A percentile compares a stretch with the other conserved stretches of the same genome.
Conservation (phyloP, 2,888 invertebrate genomes). For the Calameuta idolon region DNA sequence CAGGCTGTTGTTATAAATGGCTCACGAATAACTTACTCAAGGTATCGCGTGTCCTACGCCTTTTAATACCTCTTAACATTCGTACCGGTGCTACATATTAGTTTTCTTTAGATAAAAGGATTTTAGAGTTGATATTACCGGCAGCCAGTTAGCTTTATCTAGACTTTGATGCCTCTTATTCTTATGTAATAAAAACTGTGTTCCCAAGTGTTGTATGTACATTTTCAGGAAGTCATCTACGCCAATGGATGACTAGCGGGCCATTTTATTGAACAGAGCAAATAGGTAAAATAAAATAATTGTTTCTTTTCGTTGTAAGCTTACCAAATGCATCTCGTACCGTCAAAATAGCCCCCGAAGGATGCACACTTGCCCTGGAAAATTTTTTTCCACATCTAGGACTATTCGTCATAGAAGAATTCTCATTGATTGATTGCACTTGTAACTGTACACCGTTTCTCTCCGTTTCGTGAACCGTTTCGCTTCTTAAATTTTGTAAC, state of each 20-base stretch:
- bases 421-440: slow-evolving; percentile 17
- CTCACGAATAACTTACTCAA: not conserved
- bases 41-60: not conserved
- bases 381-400: slow-evolving; percentile 41
- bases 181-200: not conserved
- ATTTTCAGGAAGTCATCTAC: no score
- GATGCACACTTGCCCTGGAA: slow-evolving; percentile 52
- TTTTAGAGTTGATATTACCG: not conserved
- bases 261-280: not conserved
- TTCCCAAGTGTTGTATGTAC: no score
- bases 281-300: not conserved
- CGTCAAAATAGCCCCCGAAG: slow-evolving; percentile 46
- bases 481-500: slow-evolving; percentile 20
- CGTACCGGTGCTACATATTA: not conserved
- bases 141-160: not conserved
- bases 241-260: no score
- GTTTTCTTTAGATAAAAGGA: not conserved
- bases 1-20: not conserved
- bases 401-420: slow-evolving; percentile 29
- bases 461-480: slow-evolving; percentile 44
- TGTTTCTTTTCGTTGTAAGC: slow-evolving; percentile 8
- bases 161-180: not conserved
- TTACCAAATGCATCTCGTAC: slow-evolving; percentile 62
- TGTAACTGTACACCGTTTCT: slow-evolving; percentile 41
- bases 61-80: not conserved